Percentiles rank a stretch among this genome's conserved stretches.
phyloP scores from a whole-genome alignment of 2,888 invertebrate genomes.

The Luffia ferchaultella region DNA sequence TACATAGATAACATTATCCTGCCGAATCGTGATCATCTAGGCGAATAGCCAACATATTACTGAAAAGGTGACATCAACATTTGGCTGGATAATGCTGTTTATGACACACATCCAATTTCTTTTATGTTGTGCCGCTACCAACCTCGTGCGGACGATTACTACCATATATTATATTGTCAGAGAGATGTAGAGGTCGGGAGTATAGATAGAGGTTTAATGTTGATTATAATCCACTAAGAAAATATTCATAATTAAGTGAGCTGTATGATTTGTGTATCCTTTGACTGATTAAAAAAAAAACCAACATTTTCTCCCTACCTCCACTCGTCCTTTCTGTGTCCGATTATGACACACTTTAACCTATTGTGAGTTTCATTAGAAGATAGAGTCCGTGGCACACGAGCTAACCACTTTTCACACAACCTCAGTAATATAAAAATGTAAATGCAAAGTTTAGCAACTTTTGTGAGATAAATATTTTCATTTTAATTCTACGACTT shows the following conservation, averaged over 20 bases:
- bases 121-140: background rate
- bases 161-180: background rate
- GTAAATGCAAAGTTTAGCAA: too few relatives aligned
- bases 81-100: background rate
- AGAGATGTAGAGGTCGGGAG: background rate
- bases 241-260: too few relatives aligned
- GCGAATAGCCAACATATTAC: too few relatives aligned
- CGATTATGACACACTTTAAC: background rate
- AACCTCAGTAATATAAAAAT: background rate
- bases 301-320: background rate
- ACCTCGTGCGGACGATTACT: background rate
- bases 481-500: too few relatives aligned
- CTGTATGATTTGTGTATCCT: too few relatives aligned
- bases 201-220: too few relatives aligned
- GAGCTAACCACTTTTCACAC: background rate
- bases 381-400: background rate
- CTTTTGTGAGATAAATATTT: too few relatives aligned
- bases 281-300: background rate
- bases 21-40: too few relatives aligned
- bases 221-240: too few relatives aligned
- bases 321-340: background rate
- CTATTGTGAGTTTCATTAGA: background rate
- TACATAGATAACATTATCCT: too few relatives aligned
- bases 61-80: background rate
- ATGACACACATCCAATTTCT: too few relatives aligned